Evolutionary conservation across 2,888 invertebrate genomes (phyloP).

Genomic region (Drosophila maculinotata): DNA sequence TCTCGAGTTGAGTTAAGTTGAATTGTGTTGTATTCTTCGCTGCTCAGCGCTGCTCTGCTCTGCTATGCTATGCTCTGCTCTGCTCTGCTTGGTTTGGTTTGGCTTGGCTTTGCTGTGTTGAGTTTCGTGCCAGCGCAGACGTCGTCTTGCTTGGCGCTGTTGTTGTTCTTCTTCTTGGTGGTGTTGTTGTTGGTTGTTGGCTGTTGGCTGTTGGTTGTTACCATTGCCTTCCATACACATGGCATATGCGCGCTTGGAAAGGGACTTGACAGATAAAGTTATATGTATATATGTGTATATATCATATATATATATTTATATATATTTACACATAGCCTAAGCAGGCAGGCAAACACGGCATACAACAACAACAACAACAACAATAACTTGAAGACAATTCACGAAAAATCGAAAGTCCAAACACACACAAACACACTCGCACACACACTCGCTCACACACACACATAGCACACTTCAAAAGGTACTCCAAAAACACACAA

Average conservation of each 20-base stretch:
- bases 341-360: conserved; percentile 43
- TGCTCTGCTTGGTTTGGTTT: too few relatives aligned
- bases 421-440: conserved; percentile 48
- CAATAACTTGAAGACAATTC: conserved; percentile 63
- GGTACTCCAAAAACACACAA: conserved; percentile 49
- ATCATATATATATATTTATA: background rate
- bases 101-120: conserved; percentile 42
- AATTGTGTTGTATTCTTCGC: conserved; percentile 63
- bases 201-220: conserved; percentile 27
- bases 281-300: conserved; percentile 1
- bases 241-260: conserved; percentile 73
- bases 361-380: conserved; percentile 48
- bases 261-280: conserved; percentile 64
- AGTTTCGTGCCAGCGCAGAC: conserved; percentile 71
- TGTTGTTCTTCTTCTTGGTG: background rate
- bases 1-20: conserved; percentile 72
- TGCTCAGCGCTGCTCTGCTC: conserved; percentile 15
- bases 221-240: conserved; percentile 43
- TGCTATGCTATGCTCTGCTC: conserved; percentile 21
- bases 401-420: conserved; percentile 75
- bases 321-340: conserved; percentile 41
- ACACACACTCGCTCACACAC: conserved; percentile 42
- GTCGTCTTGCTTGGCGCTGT: conserved; percentile 37
- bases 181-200: background rate
- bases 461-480: conserved; percentile 35